Evolutionary conservation across 2,113 vertebrate species (phyloP).

Genomic region (Hemibagrus wyckioides): DNA sequence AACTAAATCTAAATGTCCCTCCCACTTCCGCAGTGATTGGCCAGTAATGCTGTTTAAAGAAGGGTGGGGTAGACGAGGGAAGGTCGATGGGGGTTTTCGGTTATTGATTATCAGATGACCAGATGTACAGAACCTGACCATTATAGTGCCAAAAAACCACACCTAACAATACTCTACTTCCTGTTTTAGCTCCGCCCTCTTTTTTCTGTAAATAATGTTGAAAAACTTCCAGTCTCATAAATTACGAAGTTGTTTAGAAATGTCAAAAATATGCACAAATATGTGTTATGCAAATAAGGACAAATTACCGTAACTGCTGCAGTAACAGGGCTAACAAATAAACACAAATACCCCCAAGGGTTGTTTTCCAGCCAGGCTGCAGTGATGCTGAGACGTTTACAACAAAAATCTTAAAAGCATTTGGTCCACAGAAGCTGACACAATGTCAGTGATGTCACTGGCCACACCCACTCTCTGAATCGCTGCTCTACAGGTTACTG

Average conservation of each 20-base stretch:
- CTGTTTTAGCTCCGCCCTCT: conserved; percentile 1
- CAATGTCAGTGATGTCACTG: not conserved
- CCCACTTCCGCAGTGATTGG: not conserved
- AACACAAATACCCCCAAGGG: not conserved
- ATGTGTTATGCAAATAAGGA: not conserved
- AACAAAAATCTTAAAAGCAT: not conserved
- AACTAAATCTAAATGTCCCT: not conserved
- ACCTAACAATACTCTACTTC: not conserved
- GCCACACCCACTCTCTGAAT: not conserved
- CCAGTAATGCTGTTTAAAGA: not conserved
- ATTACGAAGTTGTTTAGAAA: not conserved
- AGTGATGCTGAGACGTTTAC: not conserved
- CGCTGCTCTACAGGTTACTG: not conserved
- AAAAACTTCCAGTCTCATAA: not conserved
- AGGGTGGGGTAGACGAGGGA: not conserved
- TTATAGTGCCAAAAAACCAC: not conserved
- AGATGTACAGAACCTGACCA: not conserved
- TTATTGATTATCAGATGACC: not conserved
- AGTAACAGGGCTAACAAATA: not conserved
- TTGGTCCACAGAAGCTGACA: not conserved
- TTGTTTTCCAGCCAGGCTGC: too few species aligned
- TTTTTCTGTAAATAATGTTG: not conserved
- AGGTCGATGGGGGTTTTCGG: not conserved
- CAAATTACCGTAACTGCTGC: not conserved
- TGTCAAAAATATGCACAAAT: not conserved